These are phyloP conservation scores for Orientallactaga bullata DNA, from an alignment of 2,113 vertebrate genomes.

Conservation along the genomic window DNA sequence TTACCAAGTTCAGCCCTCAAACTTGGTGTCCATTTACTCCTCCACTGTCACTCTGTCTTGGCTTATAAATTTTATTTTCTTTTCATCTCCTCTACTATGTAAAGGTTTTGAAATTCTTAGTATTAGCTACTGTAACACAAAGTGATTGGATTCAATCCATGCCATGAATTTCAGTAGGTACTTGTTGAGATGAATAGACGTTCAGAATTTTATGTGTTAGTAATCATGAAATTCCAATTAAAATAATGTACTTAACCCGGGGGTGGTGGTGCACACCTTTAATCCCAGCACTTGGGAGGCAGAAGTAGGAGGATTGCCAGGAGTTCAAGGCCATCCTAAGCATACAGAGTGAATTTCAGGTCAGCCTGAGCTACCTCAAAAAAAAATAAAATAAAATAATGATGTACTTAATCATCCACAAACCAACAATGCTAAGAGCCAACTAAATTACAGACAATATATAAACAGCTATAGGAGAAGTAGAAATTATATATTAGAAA, in stretches of 20 bases:
- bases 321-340: no score
- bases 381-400: no score
- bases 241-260: neutral
- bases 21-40: neutral
- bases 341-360: no score
- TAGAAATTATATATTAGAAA: no score
- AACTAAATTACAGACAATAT: neutral
- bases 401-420: no score
- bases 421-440: neutral
- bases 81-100: fast-evolving
- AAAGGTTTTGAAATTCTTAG: neutral
- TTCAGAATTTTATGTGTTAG: neutral
- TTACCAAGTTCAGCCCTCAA: no score
- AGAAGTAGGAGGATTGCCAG: no score
- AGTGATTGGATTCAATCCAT: fast-evolving
- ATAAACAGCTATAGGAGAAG: neutral
- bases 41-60: neutral
- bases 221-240: neutral
- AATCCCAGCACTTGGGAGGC: no score
- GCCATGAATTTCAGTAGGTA: neutral
- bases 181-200: neutral
- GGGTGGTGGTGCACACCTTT: no score
- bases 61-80: neutral
- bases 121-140: neutral
- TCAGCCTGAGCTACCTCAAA: no score